phyloP scores from a whole-genome alignment of 35 echinoderm and acorn worm species.

The Strongylocentrotus purpuratus region DNA sequence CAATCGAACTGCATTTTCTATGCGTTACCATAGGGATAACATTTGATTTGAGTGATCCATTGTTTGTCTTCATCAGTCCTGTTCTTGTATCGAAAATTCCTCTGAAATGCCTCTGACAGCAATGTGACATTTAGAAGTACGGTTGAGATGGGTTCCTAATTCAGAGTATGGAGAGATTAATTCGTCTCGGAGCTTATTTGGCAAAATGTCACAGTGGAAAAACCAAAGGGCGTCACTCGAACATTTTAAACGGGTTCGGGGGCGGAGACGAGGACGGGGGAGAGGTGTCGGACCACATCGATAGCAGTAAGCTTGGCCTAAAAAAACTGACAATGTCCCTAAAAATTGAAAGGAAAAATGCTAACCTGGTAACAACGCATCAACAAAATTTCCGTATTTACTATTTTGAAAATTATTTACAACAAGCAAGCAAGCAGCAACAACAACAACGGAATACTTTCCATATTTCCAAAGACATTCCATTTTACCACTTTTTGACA shows the following conservation, averaged over 20 bases:
- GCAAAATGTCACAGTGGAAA: neutral
- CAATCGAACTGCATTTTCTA: neutral
- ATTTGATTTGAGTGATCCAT: neutral
- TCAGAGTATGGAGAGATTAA: neutral
- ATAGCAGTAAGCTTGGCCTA: neutral
- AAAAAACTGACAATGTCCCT: too few relatives aligned
- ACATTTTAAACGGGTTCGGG: neutral
- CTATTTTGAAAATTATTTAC: too few relatives aligned
- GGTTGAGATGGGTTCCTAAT: neutral
- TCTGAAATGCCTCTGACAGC: neutral
- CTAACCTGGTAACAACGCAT: too few relatives aligned
- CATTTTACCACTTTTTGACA: too few relatives aligned
- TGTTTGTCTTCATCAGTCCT: neutral
- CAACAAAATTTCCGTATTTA: too few relatives aligned
- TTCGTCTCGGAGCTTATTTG: neutral
- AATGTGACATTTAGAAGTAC: neutral
- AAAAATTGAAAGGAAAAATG: too few relatives aligned
- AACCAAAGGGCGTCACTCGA: neutral
- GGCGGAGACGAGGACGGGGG: too few relatives aligned
- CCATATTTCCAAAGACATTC: too few relatives aligned
- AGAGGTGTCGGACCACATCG: neutral
- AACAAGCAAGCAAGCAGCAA: too few relatives aligned
- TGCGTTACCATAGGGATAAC: neutral
- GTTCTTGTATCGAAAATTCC: neutral
- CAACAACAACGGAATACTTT: too few relatives aligned